Evolutionary conservation across 2,888 invertebrate species (phyloP).

Genomic region (Alitta virens): DNA sequence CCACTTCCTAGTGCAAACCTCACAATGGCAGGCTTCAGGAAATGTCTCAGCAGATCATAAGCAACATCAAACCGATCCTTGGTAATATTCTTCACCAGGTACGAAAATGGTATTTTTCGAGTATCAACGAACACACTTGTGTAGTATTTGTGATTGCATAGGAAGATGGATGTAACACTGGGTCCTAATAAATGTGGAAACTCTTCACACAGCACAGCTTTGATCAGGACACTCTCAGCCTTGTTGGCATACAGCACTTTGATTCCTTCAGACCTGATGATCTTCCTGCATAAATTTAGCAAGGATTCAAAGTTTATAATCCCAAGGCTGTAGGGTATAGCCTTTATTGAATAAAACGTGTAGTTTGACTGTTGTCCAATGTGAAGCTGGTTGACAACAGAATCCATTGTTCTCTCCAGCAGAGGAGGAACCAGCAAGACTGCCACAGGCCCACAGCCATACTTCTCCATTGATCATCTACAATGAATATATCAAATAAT

Average conservation of each 20-base stretch:
- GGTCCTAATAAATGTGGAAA: constrained; percentile 17
- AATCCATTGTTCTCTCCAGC: constrained; percentile 13
- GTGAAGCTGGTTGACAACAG: constrained; percentile 1
- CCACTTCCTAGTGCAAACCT: constrained; percentile 17
- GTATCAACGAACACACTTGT: constrained; percentile 12
- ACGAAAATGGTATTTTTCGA: constrained; percentile 8
- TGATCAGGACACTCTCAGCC: constrained; percentile 3
- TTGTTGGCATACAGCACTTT: constrained; percentile 14
- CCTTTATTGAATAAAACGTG: constrained; percentile 15
- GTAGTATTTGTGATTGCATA: constrained; percentile 21
- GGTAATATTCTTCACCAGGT: constrained; percentile 1
- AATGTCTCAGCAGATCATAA: not conserved
- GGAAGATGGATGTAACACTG: constrained; percentile 13
- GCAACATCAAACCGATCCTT: constrained; percentile 14
- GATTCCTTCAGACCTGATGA: constrained; percentile 10
- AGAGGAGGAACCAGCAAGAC: constrained; percentile 19
- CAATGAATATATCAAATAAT: no score
- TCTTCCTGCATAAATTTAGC: constrained; percentile 2
- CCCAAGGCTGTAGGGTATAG: constrained; percentile 12
- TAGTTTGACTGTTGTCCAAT: not conserved
- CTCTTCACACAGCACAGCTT: constrained; percentile 12
- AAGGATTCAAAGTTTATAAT: constrained; percentile 13
- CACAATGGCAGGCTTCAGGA: constrained; percentile 8
- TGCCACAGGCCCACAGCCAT: constrained; percentile 7
- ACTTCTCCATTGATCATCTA: constrained; percentile 2